Evolutionary conservation across 2,113 vertebrate species (phyloP).

Genomic region (Pandion haliaetus): DNA sequence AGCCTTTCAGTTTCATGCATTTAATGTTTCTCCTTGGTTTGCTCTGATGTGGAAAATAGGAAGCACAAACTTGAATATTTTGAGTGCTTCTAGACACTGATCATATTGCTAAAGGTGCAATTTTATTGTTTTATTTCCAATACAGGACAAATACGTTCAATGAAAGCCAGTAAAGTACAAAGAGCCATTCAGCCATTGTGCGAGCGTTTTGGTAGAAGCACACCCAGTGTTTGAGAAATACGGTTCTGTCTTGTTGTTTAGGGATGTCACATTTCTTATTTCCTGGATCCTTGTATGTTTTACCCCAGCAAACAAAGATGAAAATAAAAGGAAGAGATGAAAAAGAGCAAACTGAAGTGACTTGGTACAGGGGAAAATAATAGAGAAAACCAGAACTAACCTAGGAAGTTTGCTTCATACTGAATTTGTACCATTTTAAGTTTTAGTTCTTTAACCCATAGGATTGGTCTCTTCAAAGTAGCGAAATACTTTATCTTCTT

Average conservation of each 20-base stretch:
- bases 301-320: background rate
- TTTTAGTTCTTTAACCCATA: slow-evolving; percentile 49
- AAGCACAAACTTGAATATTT: background rate
- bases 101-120: background rate
- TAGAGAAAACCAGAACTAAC: background rate
- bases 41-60: background rate
- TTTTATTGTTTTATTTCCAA: background rate
- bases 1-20: slow-evolving; percentile 18
- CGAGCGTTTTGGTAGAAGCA: background rate
- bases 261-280: background rate
- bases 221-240: background rate
- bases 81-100: background rate
- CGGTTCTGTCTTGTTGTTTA: background rate
- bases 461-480: slow-evolving; percentile 75
- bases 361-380: background rate
- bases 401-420: slow-evolving; percentile 20
- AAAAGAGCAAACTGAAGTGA: background rate
- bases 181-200: background rate
- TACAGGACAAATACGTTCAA: background rate
- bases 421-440: slow-evolving; percentile 48
- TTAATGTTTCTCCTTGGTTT: slow-evolving; percentile 3
- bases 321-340: background rate
- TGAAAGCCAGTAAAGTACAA: background rate
- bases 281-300: background rate
- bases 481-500: slow-evolving; percentile 81